These are phyloP conservation scores for rabbit (Oryctolagus cuniculus) DNA, from an alignment of 2,113 vertebrate genomes.

Conservation along the genomic window mOryCun1.1 NC_091432.1:232758001-232758500, in stretches of 20 bases:
- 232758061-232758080: background rate
- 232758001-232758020: too few relatives aligned
- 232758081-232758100: too few relatives aligned
- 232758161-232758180: background rate
- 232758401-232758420: too few relatives aligned
- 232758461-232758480: rapidly evolving
- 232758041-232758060: background rate
- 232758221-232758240: background rate
- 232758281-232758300: too few relatives aligned
- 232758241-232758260: background rate
- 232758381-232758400: background rate
- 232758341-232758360: background rate
- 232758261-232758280: too few relatives aligned
- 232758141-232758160: background rate
- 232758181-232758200: background rate
- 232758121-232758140: background rate
- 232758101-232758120: too few relatives aligned
- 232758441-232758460: background rate
- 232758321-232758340: background rate
- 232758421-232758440: background rate
- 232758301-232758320: too few relatives aligned
- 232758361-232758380: background rate
- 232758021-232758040: background rate
- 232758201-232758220: too few relatives aligned
- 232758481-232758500: too few relatives aligned